Evolutionary conservation across 2,888 invertebrate genomes (phyloP).

Genomic region (Archips crataeganus): DNA sequence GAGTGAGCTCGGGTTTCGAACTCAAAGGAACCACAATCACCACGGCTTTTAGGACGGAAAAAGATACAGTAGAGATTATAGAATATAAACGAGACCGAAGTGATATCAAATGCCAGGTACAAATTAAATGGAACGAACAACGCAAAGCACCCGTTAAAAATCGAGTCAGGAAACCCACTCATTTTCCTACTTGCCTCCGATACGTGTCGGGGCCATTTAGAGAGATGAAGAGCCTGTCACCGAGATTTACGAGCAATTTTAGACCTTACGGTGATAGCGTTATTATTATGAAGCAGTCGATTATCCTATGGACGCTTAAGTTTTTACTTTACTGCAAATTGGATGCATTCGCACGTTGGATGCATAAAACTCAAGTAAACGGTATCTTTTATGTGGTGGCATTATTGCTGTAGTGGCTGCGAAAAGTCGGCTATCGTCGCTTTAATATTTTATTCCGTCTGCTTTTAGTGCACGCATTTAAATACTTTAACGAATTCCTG

Average conservation of each 20-base stretch:
- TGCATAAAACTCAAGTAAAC: constrained; percentile 54
- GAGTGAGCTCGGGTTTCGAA: too few species aligned
- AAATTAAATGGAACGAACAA: background rate
- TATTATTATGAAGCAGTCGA: constrained; percentile 29
- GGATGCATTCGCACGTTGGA: constrained; percentile 70
- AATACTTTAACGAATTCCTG: background rate
- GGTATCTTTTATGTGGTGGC: constrained; percentile 45
- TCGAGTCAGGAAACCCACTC: constrained; percentile 28
- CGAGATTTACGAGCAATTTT: constrained; percentile 33
- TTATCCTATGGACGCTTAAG: constrained; percentile 36
- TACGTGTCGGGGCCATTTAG: constrained; percentile 25
- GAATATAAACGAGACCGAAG: background rate
- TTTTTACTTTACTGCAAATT: constrained; percentile 74
- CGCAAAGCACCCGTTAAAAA: constrained; percentile 1
- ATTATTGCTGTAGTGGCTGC: constrained; percentile 34
- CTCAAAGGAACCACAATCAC: too few species aligned
- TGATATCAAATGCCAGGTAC: background rate
- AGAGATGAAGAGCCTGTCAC: constrained; percentile 19
- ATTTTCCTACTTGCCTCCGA: constrained; percentile 16
- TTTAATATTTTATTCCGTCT: constrained; percentile 4
- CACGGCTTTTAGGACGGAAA: too few species aligned
- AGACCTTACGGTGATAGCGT: constrained; percentile 21
- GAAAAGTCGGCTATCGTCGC: constrained; percentile 5
- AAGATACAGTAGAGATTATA: background rate
- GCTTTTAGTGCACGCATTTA: background rate